Conservation (phyloP, 2,797 vertebrate genomes). For the Urocyon cinereoargenteus region DNA sequence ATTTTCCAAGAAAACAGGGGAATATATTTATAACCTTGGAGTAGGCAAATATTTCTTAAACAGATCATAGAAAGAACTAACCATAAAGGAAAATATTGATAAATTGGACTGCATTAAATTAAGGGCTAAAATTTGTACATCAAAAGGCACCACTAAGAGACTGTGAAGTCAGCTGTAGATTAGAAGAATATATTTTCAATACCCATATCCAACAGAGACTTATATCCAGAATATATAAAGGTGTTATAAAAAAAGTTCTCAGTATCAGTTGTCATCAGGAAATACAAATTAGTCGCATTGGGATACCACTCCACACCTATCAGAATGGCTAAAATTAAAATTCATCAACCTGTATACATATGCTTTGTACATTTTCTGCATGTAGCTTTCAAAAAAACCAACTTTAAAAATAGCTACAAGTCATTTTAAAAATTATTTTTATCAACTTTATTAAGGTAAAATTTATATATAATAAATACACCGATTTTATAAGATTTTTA, state of each 20-base stretch:
- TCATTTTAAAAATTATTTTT: slow-evolving; percentile 2
- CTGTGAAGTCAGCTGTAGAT: not conserved
- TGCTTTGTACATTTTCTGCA: not conserved
- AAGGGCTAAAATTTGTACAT: not conserved
- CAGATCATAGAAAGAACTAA: not conserved
- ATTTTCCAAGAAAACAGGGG: not conserved
- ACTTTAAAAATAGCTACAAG: not conserved
- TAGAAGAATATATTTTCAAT: not conserved
- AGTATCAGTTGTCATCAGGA: not conserved
- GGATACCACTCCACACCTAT: not conserved
- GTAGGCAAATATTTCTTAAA: not conserved
- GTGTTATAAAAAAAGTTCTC: not conserved
- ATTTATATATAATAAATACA: not conserved
- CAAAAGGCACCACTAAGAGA: not conserved
- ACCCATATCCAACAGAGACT: not conserved
- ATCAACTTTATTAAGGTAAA: not conserved
- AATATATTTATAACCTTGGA: not conserved
- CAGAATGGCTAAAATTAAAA: not conserved
- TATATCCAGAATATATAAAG: not conserved
- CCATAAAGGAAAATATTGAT: slow-evolving; percentile 13
- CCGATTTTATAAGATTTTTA: too few relatives aligned
- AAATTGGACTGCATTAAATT: not conserved
- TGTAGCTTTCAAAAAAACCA: not conserved
- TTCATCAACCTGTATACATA: not conserved
- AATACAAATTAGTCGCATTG: not conserved